Evolutionary conservation across 1,140 invertebrate genomes (phyloP), one percentile per base, ranked within the genome.

Genomic region (Aphelenchoides fujianensis): DNA sequence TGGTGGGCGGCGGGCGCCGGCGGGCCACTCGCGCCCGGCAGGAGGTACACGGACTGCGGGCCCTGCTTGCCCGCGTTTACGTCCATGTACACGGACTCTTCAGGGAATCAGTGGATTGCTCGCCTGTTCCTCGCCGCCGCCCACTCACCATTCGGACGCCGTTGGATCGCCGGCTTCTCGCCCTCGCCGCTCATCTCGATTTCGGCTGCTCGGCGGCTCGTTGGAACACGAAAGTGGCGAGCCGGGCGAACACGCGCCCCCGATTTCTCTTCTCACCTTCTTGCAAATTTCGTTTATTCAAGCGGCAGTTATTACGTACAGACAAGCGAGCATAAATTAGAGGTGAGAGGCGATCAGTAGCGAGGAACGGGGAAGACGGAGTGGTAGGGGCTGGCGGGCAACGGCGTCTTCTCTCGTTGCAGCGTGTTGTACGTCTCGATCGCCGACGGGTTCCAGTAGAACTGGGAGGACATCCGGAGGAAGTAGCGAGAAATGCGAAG

Each of bases 401-500:
- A 32, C 5, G 55, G 5, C 34, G 53, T 34, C 5, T 70, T 34
- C 5, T 69, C 48, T 9, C 48, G 36, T 30, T 31, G 68, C 12
- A 70, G 37, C 1, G 69, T 70, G 27, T 23, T 70, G 69, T 70
- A 70, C 9, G 69, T 70, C 36, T 70, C 69, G 34, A n/a, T n/a
- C n/a, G 32, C 41, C 23, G 55, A 19, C n/a, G 30, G 69, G n/a
- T 3, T 16, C 69, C 69, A 70, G 36, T 70, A 68, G 27, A 32
- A 35, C n/a, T 71, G 27, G 32, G 69, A 23, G 32, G 54, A 36
- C 48, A 53, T 67, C 30, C 55, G 52, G n/a, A 73, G 30, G 52
- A 73, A 73, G 53, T 73, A 73, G 32, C 73, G 70, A n/a, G 71
- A 73, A 2, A 72, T 16, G 5, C n/a, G 71, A n/a, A 73, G 36